phyloP scores from a whole-genome alignment of 2,113 vertebrate species.

The Rostratula benghalensis region DNA sequence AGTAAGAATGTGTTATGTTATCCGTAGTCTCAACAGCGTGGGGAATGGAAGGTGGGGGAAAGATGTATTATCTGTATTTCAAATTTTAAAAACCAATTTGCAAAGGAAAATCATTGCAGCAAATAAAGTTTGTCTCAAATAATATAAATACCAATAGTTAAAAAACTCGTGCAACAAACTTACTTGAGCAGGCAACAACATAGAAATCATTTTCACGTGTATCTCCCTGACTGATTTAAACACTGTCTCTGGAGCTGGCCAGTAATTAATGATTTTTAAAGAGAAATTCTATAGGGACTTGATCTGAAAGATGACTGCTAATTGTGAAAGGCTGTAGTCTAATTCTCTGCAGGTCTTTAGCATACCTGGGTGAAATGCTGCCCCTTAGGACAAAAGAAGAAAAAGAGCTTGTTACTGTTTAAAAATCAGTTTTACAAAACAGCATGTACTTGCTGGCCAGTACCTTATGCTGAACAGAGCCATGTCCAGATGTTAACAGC shows the following conservation, averaged over 20 bases:
- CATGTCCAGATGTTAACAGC: not conserved
- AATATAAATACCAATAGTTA: not conserved
- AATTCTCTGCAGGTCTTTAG: not conserved
- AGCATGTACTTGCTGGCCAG: not conserved
- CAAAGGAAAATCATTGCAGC: not conserved
- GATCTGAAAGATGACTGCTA: not conserved
- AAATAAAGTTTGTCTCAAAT: not conserved
- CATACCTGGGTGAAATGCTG: not conserved
- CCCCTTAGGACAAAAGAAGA: not conserved
- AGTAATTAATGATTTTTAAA: not conserved
- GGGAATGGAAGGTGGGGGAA: not conserved
- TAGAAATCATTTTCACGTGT: not conserved
- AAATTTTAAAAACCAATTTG: not conserved
- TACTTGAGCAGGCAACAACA: not conserved
- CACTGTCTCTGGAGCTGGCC: not conserved
- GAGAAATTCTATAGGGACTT: not conserved
- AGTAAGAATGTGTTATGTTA: not conserved
- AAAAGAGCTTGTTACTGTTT: not conserved
- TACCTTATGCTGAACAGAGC: not conserved
- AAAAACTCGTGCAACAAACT: not conserved
- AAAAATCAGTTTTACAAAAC: not conserved
- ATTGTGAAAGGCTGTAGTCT: not conserved
- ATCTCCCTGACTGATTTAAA: not conserved
- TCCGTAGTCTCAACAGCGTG: not conserved
- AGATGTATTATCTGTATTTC: not conserved